Evolutionary conservation across 1,140 invertebrate genomes (phyloP), one percentile per base, ranked within the genome.

Genomic region (Papilio glaucus): DNA sequence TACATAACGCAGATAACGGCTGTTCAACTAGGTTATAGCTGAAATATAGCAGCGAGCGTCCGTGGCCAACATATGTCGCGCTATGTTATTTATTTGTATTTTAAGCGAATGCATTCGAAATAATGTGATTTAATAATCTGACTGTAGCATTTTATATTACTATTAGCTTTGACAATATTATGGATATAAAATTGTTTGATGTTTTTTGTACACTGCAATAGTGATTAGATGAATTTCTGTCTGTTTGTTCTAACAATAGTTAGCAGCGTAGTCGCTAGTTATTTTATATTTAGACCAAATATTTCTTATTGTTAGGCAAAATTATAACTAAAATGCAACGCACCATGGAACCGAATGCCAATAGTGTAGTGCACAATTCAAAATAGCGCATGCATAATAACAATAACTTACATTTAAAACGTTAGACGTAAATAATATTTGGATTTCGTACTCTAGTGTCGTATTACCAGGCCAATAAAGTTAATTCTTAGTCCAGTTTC

Each of bases 71-170:
- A 45, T 45, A 53, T 57, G 21, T 57, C 49, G 12, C 10, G 21
- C 45, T 3, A 9, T 57, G n/a, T 42, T 45, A 45, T 57, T 57
- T 57, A 57, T 57, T 24, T 57, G 49, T 24, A 26, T 57, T 57
- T 57, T 26, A 57, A 24, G 49, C 21, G 18, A 57, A 57, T 57
- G 12, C 18, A 12, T 26, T 57, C 12, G 21, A 57, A 57, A 57
- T 57, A 24, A 26, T 9, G 21, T 24, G 21, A n/a, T 33, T 33
- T 33, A 57, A 57, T 53, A 24, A 53, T 24, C 7, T 18, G 10
- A 45, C 42, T 45, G 49, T 12, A 57, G 0, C 18, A 13, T 9
- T 53, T 10, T 0, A 24, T 21, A 8, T 10, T 53, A 49, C n/a
- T n/a, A n/a, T n/a, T n/a, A n/a, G n/a, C n/a, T n/a, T n/a, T n/a